Conservation (phyloP, 2,113 vertebrate species). For the Grallaria varia region DNA sequence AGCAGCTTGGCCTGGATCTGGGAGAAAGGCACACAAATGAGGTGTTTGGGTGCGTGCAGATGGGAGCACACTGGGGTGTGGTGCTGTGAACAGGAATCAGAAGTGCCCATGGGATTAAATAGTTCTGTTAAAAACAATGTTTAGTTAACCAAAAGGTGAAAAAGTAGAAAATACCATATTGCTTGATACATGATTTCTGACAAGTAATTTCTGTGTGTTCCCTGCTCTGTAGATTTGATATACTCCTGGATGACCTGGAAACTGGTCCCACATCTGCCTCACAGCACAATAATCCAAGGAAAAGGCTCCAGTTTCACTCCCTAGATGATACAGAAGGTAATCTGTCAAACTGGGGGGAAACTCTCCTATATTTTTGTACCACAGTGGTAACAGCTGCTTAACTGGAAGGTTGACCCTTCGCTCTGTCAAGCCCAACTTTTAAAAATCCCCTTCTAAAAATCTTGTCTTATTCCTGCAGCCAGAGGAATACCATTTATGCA, state of each 20-base stretch:
- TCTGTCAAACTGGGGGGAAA: not conserved
- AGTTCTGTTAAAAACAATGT: not conserved
- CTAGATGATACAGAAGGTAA: slow-evolving; percentile 81
- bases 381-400: not conserved
- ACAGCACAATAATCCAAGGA: slow-evolving; percentile 76
- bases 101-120: not conserved
- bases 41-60: not conserved
- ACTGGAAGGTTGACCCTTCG: not conserved
- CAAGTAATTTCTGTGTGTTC: slow-evolving; percentile 13
- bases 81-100: not conserved
- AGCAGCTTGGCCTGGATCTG: not conserved
- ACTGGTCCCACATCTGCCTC: slow-evolving; percentile 68
- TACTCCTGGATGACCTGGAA: slow-evolving; percentile 79
- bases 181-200: not conserved
- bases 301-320: slow-evolving; percentile 84
- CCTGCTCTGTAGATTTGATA: slow-evolving; percentile 76
- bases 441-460: not conserved
- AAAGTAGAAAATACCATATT: not conserved
- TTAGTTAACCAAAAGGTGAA: not conserved
- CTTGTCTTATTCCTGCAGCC: not conserved
- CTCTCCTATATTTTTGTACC: not conserved
- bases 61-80: not conserved
- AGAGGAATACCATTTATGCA: not conserved
- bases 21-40: not conserved
- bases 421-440: not conserved